phyloP scores from a whole-genome alignment of 2,888 invertebrate genomes.

The Volucella zonaria region DNA sequence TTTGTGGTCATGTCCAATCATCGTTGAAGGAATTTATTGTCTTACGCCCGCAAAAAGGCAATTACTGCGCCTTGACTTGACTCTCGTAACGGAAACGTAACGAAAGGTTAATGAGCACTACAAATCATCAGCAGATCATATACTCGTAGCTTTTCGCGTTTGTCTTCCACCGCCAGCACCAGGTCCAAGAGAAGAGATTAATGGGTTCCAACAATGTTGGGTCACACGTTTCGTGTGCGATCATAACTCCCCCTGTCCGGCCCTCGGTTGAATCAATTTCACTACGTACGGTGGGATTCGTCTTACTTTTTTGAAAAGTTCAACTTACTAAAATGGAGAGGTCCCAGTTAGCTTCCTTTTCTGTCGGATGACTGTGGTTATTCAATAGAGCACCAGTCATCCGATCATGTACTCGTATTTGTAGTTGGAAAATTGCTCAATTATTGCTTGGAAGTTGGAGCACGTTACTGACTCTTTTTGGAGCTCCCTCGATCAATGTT shows the following conservation, averaged over 20 bases:
- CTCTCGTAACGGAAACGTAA: slow-evolving; percentile 28
- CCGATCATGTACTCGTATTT: not conserved
- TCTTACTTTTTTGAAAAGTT: slow-evolving; percentile 54
- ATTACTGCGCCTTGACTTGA: slow-evolving; percentile 42
- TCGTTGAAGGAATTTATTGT: slow-evolving; percentile 46
- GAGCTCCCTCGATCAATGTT: slow-evolving; percentile 9
- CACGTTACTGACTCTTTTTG: slow-evolving; percentile 47
- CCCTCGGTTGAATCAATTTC: slow-evolving; percentile 42
- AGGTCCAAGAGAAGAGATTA: slow-evolving; percentile 39
- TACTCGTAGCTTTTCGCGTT: slow-evolving; percentile 24
- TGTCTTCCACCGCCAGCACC: not conserved
- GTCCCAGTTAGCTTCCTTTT: slow-evolving; percentile 15
- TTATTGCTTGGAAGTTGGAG: slow-evolving; percentile 38
- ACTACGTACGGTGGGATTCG: slow-evolving; percentile 34
- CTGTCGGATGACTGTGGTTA: not conserved
- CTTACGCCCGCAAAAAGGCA: slow-evolving; percentile 29
- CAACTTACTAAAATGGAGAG: slow-evolving; percentile 41
- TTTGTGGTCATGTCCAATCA: slow-evolving; percentile 32
- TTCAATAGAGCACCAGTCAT: not conserved
- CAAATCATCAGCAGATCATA: slow-evolving; percentile 60
- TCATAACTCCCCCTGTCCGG: slow-evolving; percentile 8
- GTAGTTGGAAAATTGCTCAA: slow-evolving; percentile 61
- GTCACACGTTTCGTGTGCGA: slow-evolving; percentile 40
- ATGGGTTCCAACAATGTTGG: slow-evolving; percentile 40
- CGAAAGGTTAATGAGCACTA: slow-evolving; percentile 68